Conservation (phyloP, 2,113 vertebrate species). For the Geothlypis trichas region DNA sequence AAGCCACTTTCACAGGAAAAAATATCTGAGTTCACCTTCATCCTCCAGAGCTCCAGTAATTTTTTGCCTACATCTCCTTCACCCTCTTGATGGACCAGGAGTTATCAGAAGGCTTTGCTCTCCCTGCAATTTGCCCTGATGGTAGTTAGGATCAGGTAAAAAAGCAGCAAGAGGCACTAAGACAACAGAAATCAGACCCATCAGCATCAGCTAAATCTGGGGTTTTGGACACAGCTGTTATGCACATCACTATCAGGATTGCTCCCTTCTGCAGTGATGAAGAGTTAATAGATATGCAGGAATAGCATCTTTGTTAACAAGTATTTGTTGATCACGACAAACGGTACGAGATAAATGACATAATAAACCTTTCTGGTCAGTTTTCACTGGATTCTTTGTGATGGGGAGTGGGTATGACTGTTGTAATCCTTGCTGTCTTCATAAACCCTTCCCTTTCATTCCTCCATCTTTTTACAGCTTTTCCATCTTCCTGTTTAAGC, state of each 20-base stretch:
- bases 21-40: neutral
- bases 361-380: neutral
- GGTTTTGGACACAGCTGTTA: no score
- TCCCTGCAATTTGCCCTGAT: neutral
- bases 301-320: neutral
- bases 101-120: neutral
- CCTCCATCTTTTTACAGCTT: neutral
- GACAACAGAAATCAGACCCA: neutral
- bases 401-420: neutral
- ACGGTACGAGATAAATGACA: neutral
- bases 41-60: neutral
- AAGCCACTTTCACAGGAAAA: neutral
- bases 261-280: neutral
- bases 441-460: neutral
- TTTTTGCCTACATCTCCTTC: neutral
- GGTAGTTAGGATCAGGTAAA: neutral
- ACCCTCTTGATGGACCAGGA: neutral
- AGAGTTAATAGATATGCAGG: neutral
- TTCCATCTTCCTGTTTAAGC: neutral
- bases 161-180: neutral
- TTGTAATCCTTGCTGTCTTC: neutral
- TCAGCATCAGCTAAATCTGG: neutral
- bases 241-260: neutral
- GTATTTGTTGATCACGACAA: neutral
- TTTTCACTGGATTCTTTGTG: neutral